Evolutionary conservation across 2,113 vertebrate species (phyloP).

Genomic region (Orycteropus afer): DNA sequence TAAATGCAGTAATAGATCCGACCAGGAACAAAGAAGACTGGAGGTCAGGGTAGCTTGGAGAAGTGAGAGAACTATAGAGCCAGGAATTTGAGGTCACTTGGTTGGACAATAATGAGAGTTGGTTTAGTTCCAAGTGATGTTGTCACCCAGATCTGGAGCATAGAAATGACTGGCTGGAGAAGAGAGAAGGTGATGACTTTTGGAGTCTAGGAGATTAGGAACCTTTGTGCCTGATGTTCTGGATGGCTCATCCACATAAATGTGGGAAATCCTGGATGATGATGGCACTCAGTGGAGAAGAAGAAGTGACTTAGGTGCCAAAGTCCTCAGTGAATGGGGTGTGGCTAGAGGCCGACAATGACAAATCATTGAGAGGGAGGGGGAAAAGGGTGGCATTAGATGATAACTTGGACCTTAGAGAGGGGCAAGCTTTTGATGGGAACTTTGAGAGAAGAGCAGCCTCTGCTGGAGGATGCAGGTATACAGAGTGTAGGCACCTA

Average conservation of each 20-base stretch:
- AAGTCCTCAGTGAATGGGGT: neutral
- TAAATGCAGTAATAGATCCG: neutral
- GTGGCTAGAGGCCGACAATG: neutral
- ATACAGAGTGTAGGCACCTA: neutral
- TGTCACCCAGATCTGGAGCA: neutral
- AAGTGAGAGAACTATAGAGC: neutral
- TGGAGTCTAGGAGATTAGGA: neutral
- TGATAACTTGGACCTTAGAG: neutral
- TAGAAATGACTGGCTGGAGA: neutral
- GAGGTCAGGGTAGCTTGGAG: neutral
- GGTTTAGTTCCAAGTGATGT: neutral
- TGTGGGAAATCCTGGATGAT: neutral
- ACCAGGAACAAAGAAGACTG: neutral
- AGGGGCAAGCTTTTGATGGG: neutral
- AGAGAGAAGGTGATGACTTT: neutral
- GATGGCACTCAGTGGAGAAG: neutral
- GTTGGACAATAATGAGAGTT: neutral
- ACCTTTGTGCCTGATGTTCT: neutral
- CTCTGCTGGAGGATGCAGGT: neutral
- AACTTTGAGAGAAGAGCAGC: neutral
- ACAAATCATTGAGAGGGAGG: neutral
- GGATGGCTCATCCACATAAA: neutral
- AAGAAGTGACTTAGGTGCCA: neutral
- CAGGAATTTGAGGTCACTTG: neutral
- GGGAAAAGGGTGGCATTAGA: neutral